Conservation (phyloP, 1,140 invertebrate genomes). For the silkworm (Bombyx mori) region ASM3026992v2 NC_085110.1:7154501-7155000, state of each 20-base stretch:
- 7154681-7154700: too few species aligned
- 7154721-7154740: too few species aligned
- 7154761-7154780: constrained; percentile 27
- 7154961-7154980: constrained; percentile 28
- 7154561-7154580: constrained; percentile 67
- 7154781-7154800: constrained; percentile 42
- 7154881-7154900: constrained; percentile 34
- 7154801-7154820: constrained; percentile 43
- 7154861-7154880: constrained; percentile 23
- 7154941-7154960: constrained; percentile 33
- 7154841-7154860: constrained; percentile 46
- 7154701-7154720: too few species aligned
- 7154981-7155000: constrained; percentile 14
- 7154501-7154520: constrained; percentile 70
- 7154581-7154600: constrained; percentile 70
- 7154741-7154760: too few species aligned
- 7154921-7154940: constrained; percentile 56
- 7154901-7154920: constrained; percentile 40
- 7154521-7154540: constrained; percentile 70
- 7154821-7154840: constrained; percentile 20
- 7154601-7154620: constrained; percentile 64
- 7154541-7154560: constrained; percentile 68
- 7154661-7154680: constrained; percentile 21
- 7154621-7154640: constrained; percentile 60
- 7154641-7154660: constrained; percentile 56